Base-by-base conservation (phyloP, 2,888 invertebrate species). In the Pandemis heparana region DNA sequence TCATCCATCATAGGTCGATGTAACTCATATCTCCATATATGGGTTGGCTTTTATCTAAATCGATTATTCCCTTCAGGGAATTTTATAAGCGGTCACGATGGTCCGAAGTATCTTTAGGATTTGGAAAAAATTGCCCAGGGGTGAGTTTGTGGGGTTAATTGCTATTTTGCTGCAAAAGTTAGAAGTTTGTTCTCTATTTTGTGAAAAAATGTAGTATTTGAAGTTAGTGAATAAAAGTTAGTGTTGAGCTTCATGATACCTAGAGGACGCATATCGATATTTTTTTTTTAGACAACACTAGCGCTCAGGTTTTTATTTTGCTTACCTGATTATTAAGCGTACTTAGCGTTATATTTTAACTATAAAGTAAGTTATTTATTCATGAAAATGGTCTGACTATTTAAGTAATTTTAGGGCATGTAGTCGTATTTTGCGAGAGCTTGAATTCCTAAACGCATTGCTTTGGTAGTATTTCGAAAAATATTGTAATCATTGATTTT, bases 1-100 rank as follows among this genome's bases (percentile, higher is more conserved):
- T 85, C 89, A 94, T 93, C 94, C 88, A 94, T 94, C 93, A 93
- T 76, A 80, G 77, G 76, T 86, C 89, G 89, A 91, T 89, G 89
- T 85, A 65, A 38, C 46, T 62, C 48, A 62, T 72, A 41, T 63
- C 23, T 23, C 56, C 18, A 48, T 56, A 63, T 64, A 68, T 39
- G 48, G 39, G 51, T 66, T 51, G 39, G 8, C 66, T 38, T 64
- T 65, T 70, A 73, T 67, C 68, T 53, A 18, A 12, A 10, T 38
- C 38, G 62, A 89, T 87, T 85, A 85, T 84, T 79, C 89, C 86
- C 86, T 78, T 63, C 85, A 85, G 87, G 76, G 79, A 81, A 68
- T 73, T 78, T 72, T 64, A 70, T 70, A 74, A 74, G 59, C 46
- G 46, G 43, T 70, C 67, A 76, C n/a, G 63, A 46, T 63, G 43